Evolutionary conservation across 2,113 vertebrate genomes (phyloP).

Genomic region (Oxyruncus cristatus): DNA sequence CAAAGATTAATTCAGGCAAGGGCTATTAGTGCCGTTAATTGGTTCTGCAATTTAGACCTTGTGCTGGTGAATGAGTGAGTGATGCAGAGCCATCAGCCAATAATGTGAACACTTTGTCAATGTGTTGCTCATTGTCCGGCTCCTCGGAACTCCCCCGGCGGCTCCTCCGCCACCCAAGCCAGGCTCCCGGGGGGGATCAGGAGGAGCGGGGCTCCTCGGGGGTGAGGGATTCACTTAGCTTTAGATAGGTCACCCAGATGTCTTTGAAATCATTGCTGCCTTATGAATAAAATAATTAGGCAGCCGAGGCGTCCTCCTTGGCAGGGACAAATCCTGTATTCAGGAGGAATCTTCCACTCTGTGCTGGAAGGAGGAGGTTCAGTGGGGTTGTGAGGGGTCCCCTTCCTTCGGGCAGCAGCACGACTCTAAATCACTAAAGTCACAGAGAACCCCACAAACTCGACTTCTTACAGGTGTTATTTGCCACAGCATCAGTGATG

Average conservation of each 20-base stretch:
- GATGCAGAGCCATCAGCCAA: conserved; percentile 87
- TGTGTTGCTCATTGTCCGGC: conserved; percentile 82
- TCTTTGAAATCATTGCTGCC: conserved; percentile 43
- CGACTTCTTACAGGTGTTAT: not conserved
- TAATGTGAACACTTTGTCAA: conserved; percentile 95
- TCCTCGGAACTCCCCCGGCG: conserved; percentile 74
- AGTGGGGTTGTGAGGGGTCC: not conserved
- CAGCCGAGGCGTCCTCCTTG: not conserved
- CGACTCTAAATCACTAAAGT: not conserved
- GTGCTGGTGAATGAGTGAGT: conserved; percentile 95
- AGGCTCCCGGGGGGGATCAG: conserved; percentile 30
- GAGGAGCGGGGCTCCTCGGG: conserved; percentile 1
- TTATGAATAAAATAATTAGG: conserved; percentile 60
- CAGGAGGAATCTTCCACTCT: not conserved
- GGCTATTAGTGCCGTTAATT: conserved; percentile 99
- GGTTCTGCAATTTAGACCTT: conserved; percentile 99
- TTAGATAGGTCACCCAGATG: conserved; percentile 67
- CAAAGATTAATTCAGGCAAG: conserved; percentile 98
- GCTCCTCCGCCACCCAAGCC: conserved; percentile 3
- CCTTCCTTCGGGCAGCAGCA: fast-evolving
- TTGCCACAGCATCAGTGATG: fast-evolving
- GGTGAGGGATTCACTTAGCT: conserved; percentile 51
- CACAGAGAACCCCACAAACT: not conserved
- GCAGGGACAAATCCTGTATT: not conserved
- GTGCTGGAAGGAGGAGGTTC: not conserved